Evolutionary conservation across 64 coral and sea anemone species (phyloP), one percentile per base, ranked within the genome.

Genomic region (Stylophora pistillata): DNA sequence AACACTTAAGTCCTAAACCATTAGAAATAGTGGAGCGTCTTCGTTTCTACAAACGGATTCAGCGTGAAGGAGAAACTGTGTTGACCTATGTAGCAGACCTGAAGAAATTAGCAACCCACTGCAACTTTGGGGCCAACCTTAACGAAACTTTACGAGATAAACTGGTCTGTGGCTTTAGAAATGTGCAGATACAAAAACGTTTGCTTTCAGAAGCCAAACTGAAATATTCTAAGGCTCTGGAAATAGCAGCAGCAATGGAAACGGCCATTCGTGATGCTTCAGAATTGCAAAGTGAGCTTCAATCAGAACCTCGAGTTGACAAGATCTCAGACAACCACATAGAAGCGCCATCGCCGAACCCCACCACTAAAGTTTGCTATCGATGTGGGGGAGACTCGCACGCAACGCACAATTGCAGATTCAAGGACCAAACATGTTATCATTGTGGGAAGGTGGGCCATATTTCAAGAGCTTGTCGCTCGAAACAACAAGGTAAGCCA

Each of bases 301-400:
- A 74, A 2, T n/a, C 30, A 16, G 74, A 27, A 20, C 29, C 73
- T 28, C 32, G 76, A n/a, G 70, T 70, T 31, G 61, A 62, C 58
- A 27, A 73, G 58, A 21, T 34, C 31, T 53, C 68, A 74, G 31
- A 61, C 68, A 72, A 58, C 17, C 52, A 33, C 20, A 58, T 31
- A 61, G 27, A n/a, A n/a, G n/a, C 60, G 0, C 17, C 55, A 32
- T 60, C 25, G 41, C 33, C 16, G 37, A 72, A 64, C 28, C 55
- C 56, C 52, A 60, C 56, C 74, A 23, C 37, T 62, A 84, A n/a
- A n/a, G n/a, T n/a, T n/a, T 91, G 53, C 74, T 91, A 84, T 21
- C 75, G 61, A 30, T 79, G 89, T 15, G 68, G 54, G 2, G 85
- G 54, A 58, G 26, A 87, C 64, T 34, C 79, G 15, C 71, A 87